These are phyloP conservation scores for Autographa pulchrina DNA, from an alignment of 2,888 invertebrate genomes.

Conservation along the genomic window DNA sequence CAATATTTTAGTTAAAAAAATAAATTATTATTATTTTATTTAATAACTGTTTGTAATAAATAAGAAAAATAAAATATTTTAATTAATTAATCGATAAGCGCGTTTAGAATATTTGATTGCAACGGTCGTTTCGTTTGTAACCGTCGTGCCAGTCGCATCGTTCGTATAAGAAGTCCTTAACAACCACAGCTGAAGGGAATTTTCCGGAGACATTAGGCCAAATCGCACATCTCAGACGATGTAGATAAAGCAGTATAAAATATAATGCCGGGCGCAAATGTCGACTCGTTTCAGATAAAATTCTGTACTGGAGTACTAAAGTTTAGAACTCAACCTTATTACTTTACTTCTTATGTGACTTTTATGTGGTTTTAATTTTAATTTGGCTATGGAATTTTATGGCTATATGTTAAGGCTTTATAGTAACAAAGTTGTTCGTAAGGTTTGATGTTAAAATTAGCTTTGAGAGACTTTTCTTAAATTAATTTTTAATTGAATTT, in stretches of 20 bases:
- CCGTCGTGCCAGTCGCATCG: constrained; percentile 29
- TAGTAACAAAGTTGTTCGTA: not conserved
- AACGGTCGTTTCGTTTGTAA: no score
- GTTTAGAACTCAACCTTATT: constrained; percentile 1
- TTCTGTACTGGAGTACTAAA: constrained; percentile 20
- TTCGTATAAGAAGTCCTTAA: constrained; percentile 11
- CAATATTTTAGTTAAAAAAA: no score
- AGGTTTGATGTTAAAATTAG: not conserved
- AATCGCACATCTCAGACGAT: constrained; percentile 60
- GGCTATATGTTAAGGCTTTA: not conserved
- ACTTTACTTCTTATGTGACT: constrained; percentile 1
- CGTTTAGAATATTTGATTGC: no score
- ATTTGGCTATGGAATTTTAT: not conserved
- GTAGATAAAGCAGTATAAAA: constrained; percentile 61
- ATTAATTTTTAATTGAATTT: no score
- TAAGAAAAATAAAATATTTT: no score
- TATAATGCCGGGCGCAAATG: constrained; percentile 58
- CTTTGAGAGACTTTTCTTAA: not conserved
- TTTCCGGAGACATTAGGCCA: constrained; percentile 62
- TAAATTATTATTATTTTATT: no score
- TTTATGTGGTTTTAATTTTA: constrained; percentile 2
- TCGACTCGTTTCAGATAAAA: constrained; percentile 51
- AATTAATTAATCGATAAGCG: no score
- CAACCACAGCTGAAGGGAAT: constrained; percentile 51
- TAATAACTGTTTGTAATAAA: no score